phyloP scores from a whole-genome alignment of 2,113 vertebrate genomes.

The Okapia johnstoni region DNA sequence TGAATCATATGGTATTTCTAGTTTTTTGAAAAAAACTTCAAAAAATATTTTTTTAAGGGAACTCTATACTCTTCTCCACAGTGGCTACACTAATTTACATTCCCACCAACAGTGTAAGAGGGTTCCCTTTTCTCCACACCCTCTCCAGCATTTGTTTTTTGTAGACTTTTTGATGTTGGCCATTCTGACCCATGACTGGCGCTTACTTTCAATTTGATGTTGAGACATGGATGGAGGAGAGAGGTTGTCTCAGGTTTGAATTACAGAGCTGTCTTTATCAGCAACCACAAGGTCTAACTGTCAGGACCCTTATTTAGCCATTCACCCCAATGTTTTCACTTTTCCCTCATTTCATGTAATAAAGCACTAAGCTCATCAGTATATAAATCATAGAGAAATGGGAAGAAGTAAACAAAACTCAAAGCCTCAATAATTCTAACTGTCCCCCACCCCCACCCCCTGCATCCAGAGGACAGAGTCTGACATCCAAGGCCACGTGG shows the following conservation, averaged over 20 bases:
- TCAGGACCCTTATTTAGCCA: neutral
- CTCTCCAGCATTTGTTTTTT: neutral
- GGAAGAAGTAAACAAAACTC: too few species aligned
- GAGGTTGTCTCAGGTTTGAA: neutral
- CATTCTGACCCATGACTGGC: neutral
- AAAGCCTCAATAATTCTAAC: neutral
- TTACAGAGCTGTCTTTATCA: neutral
- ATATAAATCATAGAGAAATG: neutral
- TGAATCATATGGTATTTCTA: neutral
- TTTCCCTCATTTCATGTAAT: neutral
- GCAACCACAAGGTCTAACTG: neutral
- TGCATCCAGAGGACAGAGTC: neutral
- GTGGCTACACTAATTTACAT: neutral
- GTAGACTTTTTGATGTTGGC: neutral
- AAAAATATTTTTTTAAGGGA: neutral
- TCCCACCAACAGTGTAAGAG: neutral
- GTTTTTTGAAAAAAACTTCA: neutral
- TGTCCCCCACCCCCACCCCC: rapidly evolving
- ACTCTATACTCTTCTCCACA: neutral
- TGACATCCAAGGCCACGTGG: rapidly evolving
- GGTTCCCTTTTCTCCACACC: neutral
- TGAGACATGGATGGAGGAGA: neutral
- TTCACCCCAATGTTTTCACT: too few species aligned
- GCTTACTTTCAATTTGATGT: neutral
- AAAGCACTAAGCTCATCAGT: neutral